Conservation (phyloP, 2,797 vertebrate genomes). For the Macroramphosus scolopax region DNA sequence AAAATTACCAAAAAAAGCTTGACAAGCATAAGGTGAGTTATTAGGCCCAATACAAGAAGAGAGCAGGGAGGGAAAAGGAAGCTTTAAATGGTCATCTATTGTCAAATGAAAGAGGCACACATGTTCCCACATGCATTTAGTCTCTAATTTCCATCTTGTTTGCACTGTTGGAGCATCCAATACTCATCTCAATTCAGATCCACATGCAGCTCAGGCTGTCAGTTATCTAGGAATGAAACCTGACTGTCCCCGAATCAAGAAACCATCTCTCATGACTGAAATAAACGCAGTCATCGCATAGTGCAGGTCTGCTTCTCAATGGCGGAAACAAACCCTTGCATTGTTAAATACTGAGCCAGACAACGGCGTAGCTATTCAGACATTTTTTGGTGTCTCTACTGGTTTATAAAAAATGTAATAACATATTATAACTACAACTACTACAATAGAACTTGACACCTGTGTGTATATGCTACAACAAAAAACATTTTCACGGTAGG, state of each 20-base stretch:
- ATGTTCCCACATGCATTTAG: neutral
- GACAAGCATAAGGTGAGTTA: slow-evolving; percentile 19
- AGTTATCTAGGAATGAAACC: slow-evolving; percentile 12
- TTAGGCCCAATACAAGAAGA: neutral
- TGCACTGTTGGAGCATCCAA: slow-evolving; percentile 6
- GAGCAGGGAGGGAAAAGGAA: neutral
- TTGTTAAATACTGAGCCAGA: slow-evolving; percentile 7
- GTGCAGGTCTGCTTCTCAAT: slow-evolving; percentile 8
- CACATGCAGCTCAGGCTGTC: slow-evolving; percentile 9
- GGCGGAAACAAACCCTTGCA: slow-evolving; percentile 11
- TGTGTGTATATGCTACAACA: no score
- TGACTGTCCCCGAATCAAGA: slow-evolving; percentile 14
- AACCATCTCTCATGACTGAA: slow-evolving; percentile 24
- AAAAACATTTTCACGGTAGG: no score
- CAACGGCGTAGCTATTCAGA: no score
- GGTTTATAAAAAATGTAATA: no score
- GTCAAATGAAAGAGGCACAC: slow-evolving; percentile 2
- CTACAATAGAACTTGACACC: no score
- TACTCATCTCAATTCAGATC: slow-evolving; percentile 22
- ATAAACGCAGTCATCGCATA: slow-evolving; percentile 4
- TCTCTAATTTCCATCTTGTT: slow-evolving; percentile 30
- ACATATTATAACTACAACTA: no score
- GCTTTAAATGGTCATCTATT: neutral
- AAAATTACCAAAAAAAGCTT: slow-evolving; percentile 11
- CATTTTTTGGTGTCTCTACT: no score